Conservation (phyloP, 2,113 vertebrate genomes). For the Crotalus tigris region DNA sequence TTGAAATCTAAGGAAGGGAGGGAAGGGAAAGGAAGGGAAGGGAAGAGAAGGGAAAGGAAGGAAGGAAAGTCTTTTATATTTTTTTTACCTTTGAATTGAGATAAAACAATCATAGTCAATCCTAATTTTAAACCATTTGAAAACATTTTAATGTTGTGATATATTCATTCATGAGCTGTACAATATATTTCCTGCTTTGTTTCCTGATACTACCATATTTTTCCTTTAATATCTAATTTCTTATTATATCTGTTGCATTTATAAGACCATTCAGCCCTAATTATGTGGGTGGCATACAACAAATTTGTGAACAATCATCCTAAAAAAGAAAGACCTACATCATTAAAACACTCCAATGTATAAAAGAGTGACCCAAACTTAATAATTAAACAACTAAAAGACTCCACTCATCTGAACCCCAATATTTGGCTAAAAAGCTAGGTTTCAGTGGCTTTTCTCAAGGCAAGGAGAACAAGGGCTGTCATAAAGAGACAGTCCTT, state of each 20-base stretch:
- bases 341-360: not conserved
- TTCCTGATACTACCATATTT: not conserved
- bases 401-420: not conserved
- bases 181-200: not conserved
- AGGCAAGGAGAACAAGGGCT: not conserved
- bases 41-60: no score
- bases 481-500: not conserved
- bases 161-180: not conserved
- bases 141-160: not conserved
- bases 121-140: not conserved
- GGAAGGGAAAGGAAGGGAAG: not conserved
- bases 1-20: not conserved
- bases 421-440: not conserved
- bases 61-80: not conserved
- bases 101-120: not conserved
- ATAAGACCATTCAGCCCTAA: not conserved
- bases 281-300: not conserved
- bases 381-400: not conserved
- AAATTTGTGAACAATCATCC: not conserved
- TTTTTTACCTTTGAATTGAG: not conserved
- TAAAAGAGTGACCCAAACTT: not conserved
- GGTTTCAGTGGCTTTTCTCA: not conserved
- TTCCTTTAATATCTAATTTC: not conserved
- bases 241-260: not conserved
- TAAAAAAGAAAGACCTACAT: not conserved